Evolutionary conservation across 2,797 vertebrate species (phyloP).

Genomic region (Falco peregrinus): DNA sequence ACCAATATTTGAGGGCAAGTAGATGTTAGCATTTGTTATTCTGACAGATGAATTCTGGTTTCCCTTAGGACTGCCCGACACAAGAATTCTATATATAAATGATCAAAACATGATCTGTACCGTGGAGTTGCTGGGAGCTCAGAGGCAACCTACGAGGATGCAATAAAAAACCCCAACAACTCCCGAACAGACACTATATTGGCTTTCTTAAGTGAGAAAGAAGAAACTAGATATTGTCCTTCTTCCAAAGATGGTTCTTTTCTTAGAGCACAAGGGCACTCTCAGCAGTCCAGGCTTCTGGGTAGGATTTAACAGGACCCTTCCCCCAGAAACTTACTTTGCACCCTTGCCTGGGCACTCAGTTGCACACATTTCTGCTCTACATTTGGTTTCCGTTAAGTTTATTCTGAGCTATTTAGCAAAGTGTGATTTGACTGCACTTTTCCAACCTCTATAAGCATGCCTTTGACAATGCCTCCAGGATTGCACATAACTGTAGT

Average conservation of each 20-base stretch:
- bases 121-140: neutral
- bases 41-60: neutral
- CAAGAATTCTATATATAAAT: neutral
- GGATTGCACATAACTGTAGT: fast-evolving
- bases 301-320: neutral
- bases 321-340: neutral
- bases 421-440: neutral
- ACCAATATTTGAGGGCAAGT: neutral
- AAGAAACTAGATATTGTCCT: neutral
- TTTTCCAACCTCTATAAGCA: neutral
- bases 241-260: neutral
- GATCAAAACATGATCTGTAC: neutral
- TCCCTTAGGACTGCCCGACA: neutral
- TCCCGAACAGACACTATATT: neutral
- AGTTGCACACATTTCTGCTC: neutral
- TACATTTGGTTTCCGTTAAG: neutral
- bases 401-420: constrained; percentile 7
- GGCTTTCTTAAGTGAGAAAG: neutral
- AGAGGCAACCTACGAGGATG: neutral
- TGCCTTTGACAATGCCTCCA: neutral
- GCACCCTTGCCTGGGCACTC: neutral
- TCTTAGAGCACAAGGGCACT: neutral
- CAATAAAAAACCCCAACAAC: neutral
- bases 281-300: neutral
- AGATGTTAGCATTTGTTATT: neutral